These are phyloP conservation scores for Phrixothrix hirtus DNA, from an alignment of 2,888 invertebrate species.

Conservation along the genomic window DNA sequence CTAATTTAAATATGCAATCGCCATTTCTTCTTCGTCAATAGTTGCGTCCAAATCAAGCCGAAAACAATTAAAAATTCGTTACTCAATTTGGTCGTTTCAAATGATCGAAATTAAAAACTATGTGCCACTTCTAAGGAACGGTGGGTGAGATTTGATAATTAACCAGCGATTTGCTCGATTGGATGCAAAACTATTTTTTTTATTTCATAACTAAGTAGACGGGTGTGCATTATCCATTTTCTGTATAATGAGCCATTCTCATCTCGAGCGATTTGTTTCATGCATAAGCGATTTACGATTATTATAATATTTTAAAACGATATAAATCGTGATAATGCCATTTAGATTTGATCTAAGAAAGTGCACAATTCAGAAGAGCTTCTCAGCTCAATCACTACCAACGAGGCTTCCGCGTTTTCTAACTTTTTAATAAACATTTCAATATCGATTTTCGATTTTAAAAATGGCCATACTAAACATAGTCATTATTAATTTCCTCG, in stretches of 20 bases:
- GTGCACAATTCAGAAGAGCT: constrained; percentile 21
- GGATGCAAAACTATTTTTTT: constrained; percentile 48
- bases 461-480: constrained; percentile 16
- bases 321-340: constrained; percentile 51
- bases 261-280: constrained; percentile 47
- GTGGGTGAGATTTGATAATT: constrained; percentile 44
- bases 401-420: constrained; percentile 39
- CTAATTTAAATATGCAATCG: constrained; percentile 12
- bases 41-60: no score
- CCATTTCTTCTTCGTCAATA: no score
- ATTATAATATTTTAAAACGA: constrained; percentile 51
- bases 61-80: no score
- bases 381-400: constrained; percentile 11
- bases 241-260: constrained; percentile 51
- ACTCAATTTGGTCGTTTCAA: no score
- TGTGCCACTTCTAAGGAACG: constrained; percentile 39
- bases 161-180: constrained; percentile 53
- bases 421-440: constrained; percentile 28
- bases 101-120: no score
- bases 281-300: constrained; percentile 50
- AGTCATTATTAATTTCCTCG: constrained; percentile 22
- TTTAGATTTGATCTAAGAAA: constrained; percentile 46
- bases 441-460: constrained; percentile 16
- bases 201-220: constrained; percentile 34
- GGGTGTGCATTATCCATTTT: constrained; percentile 52